A percentile compares a stretch with the other conserved stretches of the same genome.
Evolutionary conservation across 2,888 invertebrate species (phyloP).

Genomic region (Microctonus hyperodae): DNA sequence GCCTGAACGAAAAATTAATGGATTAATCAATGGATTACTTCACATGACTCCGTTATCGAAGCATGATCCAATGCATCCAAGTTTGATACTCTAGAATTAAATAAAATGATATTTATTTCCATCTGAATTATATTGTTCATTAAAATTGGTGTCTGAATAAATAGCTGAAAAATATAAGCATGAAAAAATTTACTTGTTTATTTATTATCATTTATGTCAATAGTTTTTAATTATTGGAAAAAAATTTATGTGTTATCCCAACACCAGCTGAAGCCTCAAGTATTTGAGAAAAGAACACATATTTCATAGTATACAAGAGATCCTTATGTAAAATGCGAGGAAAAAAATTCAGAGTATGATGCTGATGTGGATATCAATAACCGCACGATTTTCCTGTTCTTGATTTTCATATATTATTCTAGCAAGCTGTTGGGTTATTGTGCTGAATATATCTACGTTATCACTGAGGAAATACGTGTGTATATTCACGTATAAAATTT

Average conservation of each 20-base stretch:
- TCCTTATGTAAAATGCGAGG: not conserved
- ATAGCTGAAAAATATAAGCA: too few species aligned
- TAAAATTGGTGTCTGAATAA: too few species aligned
- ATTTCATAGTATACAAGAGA: not conserved
- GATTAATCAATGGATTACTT: too few species aligned
- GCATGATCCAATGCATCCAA: too few species aligned
- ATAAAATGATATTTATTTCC: too few species aligned
- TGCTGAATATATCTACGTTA: not conserved
- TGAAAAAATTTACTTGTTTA: too few species aligned
- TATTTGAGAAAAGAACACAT: not conserved
- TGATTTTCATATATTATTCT: conserved; percentile 8
- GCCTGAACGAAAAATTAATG: not conserved
- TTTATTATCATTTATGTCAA: too few species aligned
- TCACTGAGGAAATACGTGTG: conserved; percentile 21
- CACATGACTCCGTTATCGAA: too few species aligned
- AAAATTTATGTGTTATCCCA: not conserved
- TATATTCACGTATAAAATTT: not conserved
- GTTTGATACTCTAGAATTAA: too few species aligned
- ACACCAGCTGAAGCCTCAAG: not conserved
- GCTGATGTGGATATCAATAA: not conserved
- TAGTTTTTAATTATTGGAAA: too few species aligned
- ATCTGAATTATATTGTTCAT: too few species aligned
- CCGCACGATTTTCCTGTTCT: not conserved
- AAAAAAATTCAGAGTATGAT: not conserved
- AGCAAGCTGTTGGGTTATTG: not conserved